Percentiles rank a stretch among this genome's conserved stretches.
phyloP scores from a whole-genome alignment of 2,797 vertebrate genomes.

The Tangara arthus region DNA sequence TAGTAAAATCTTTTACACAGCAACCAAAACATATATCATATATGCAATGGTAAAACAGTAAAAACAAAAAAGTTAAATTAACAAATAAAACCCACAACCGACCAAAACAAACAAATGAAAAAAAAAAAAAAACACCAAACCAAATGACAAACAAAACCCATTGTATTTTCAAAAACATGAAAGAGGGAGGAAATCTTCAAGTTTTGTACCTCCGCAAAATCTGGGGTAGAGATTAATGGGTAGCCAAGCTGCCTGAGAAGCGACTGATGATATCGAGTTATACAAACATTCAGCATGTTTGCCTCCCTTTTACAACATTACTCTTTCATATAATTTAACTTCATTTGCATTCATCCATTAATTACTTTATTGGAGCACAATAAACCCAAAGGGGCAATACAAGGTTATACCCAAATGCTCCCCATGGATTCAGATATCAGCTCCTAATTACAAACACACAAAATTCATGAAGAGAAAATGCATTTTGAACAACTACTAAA shows the following conservation, averaged over 20 bases:
- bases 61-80: background rate
- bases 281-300: rapidly evolving
- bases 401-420: background rate
- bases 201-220: background rate
- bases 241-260: background rate
- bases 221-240: background rate
- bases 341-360: background rate
- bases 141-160: background rate
- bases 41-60: background rate
- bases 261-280: background rate
- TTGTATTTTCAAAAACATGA: background rate
- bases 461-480: background rate
- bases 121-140: background rate
- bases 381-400: background rate
- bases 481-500: background rate
- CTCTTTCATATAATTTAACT: background rate
- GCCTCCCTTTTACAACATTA: background rate
- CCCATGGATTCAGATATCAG: background rate
- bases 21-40: background rate
- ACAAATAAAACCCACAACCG: background rate
- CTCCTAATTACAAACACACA: background rate
- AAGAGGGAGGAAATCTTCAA: background rate
- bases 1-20: background rate
- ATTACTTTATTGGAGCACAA: background rate
- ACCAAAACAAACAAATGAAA: background rate